phyloP scores from a whole-genome alignment of 2,113 vertebrate genomes.

The Numida meleagris region DNA sequence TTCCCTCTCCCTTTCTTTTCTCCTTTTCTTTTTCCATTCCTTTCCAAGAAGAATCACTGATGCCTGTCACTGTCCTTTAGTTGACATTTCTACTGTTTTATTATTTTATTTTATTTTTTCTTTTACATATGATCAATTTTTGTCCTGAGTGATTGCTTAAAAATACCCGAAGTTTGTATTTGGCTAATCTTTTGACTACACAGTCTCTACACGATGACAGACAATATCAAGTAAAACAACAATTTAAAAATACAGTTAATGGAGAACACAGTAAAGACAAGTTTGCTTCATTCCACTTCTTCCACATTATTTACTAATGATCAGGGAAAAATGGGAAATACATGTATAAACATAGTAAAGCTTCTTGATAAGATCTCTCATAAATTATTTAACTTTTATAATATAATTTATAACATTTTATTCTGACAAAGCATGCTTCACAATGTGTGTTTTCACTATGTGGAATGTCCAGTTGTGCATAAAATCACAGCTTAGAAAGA shows the following conservation, averaged over 20 bases:
- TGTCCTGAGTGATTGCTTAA: not conserved
- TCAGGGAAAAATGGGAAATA: not conserved
- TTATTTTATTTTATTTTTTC: too few species aligned
- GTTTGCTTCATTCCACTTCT: not conserved
- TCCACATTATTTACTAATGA: not conserved
- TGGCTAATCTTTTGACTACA: not conserved
- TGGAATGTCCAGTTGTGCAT: not conserved
- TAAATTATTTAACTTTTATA: not conserved
- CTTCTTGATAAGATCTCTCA: not conserved
- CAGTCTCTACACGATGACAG: not conserved
- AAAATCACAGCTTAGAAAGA: not conserved
- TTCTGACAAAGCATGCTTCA: not conserved
- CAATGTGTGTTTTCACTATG: not conserved
- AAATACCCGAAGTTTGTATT: not conserved
- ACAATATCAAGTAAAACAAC: not conserved
- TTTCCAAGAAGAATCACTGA: accelerated
- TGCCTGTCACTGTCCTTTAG: not conserved
- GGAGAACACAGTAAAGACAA: not conserved
- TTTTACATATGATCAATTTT: not conserved
- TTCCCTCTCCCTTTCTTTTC: too few species aligned
- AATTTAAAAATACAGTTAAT: not conserved
- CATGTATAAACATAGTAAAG: not conserved
- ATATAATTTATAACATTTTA: not conserved
- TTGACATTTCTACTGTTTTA: not conserved
- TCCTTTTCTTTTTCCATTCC: too few species aligned